phyloP scores from a whole-genome alignment of 2,888 invertebrate species.

The Drosophila birchii region DNA sequence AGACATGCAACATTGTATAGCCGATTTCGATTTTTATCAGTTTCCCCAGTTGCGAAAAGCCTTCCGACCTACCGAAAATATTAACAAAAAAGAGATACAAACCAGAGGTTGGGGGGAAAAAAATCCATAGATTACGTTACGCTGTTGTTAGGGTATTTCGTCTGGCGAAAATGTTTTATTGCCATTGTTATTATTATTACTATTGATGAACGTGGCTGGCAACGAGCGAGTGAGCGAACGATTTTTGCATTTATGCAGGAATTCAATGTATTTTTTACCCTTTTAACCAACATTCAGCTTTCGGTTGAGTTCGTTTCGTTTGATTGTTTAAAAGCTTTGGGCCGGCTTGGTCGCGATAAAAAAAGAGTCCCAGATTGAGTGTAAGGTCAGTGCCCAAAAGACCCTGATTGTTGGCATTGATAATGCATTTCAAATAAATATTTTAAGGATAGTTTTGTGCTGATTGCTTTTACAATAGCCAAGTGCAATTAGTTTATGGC shows the following conservation, averaged over 20 bases:
- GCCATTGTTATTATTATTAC: constrained; percentile 62
- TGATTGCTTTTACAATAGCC: constrained; percentile 31
- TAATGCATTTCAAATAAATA: constrained; percentile 35
- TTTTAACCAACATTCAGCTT: constrained; percentile 11
- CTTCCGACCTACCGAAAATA: constrained; percentile 50
- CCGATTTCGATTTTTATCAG: constrained; percentile 54
- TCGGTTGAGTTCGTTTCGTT: constrained; percentile 31
- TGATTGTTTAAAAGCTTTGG: constrained; percentile 59
- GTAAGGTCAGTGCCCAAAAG: constrained; percentile 51
- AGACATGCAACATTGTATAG: constrained; percentile 58
- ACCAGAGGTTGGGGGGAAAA: constrained; percentile 19
- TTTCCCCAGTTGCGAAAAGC: constrained; percentile 39
- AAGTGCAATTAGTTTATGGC: constrained; percentile 27
- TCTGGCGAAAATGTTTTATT: constrained; percentile 54
- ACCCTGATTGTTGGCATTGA: constrained; percentile 37
- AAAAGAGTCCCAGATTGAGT: constrained; percentile 15
- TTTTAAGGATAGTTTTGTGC: constrained; percentile 27
- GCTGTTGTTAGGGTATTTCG: constrained; percentile 53
- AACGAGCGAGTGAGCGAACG: constrained; percentile 19
- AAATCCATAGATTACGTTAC: constrained; percentile 45
- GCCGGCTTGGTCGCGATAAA: constrained; percentile 33
- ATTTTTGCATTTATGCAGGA: constrained; percentile 14
- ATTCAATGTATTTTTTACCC: constrained; percentile 15
- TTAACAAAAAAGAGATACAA: constrained; percentile 33
- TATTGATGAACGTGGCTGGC: constrained; percentile 63